These are phyloP conservation scores for Phocides pigmalion DNA, from an alignment of 1,140 invertebrate species.

Conservation along the genomic window DNA sequence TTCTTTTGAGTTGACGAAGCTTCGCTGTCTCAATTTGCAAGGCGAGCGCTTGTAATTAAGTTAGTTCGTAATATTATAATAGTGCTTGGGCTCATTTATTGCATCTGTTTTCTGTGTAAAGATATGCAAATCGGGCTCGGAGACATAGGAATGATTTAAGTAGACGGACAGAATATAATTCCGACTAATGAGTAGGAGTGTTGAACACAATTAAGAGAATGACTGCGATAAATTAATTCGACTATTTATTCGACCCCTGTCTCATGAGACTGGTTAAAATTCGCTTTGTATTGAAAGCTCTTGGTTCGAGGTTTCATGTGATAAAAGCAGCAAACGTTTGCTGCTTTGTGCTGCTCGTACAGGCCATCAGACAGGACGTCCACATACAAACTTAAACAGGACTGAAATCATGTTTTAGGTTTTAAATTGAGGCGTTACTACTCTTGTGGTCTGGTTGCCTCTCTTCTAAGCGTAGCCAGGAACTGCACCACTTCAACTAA, in stretches of 20 bases:
- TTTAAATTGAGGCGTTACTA: no score
- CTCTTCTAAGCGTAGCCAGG: no score
- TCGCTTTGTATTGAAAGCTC: no score
- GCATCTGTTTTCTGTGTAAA: conserved; percentile 35
- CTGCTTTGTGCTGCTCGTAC: no score
- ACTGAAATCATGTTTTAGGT: no score
- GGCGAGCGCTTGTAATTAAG: conserved; percentile 33
- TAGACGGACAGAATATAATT: conserved; percentile 29
- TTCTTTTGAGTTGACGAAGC: conserved; percentile 31
- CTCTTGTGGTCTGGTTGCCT: no score
- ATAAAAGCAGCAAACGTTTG: no score
- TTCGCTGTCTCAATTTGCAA: conserved; percentile 32
- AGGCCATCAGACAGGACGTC: no score
- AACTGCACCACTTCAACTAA: no score
- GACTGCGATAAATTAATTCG: background rate
- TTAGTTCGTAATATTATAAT: conserved; percentile 34
- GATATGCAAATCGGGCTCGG: conserved; percentile 31
- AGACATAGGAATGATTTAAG: conserved; percentile 22
- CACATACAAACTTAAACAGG: no score
- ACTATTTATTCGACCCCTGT: background rate
- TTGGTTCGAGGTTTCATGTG: no score
- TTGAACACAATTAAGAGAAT: conserved; percentile 20
- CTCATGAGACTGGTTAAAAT: no score
- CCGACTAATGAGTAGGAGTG: conserved; percentile 19
- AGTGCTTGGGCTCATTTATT: conserved; percentile 33